Base-by-base conservation (phyloP, 2,797 vertebrate genomes). In the Pteropus rufus region DNA sequence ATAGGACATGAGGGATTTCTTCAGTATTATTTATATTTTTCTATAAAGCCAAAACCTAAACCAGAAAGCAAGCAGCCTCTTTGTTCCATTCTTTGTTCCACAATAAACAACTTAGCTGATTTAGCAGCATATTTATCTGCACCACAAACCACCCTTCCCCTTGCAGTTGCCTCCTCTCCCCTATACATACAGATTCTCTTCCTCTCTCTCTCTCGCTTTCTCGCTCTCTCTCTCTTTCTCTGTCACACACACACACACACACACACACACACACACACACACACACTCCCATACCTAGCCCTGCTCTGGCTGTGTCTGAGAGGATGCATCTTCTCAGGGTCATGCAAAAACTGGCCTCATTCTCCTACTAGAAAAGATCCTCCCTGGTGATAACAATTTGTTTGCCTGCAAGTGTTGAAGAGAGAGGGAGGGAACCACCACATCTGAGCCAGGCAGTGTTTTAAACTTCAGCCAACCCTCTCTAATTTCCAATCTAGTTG, bases 11-110 rank as follows among this genome's bases (percentile, higher is more conserved):
- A 29, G 41, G 18, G 39, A 41, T 92, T 81, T 86, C 83, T 72
- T 92, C 79, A 73, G 73, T 93, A 67, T 73, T 94, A n/a, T 67
- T 82, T 39, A 49, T 70, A 46, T 89, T 93, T 93, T 96, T 89
- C 85, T 39, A 58, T 56, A n/a, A 94, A 88, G 36, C 36, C 24
- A 94, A 97, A 87, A 85, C 23, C 26, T 86, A 88, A 86, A 85
- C 75, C 54, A 76, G 81, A 95, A 95, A 96, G 26, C 69, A 89
- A 79, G 31, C n/a, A 79, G 65, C 10, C 8, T 83, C 76, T 96
- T 91, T 94, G 83, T 91, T 79, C 73, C 41, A 12, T 7, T 83
- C 76, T 96, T 91, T 94, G 83, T 91, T 79, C 73, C 41, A 12
- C 79, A 24, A 83, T 26, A 88, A 95, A 80, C 29, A 91, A 62